These are phyloP conservation scores for Pammene aurita DNA, from an alignment of 2,888 invertebrate genomes.

Conservation along the genomic window DNA sequence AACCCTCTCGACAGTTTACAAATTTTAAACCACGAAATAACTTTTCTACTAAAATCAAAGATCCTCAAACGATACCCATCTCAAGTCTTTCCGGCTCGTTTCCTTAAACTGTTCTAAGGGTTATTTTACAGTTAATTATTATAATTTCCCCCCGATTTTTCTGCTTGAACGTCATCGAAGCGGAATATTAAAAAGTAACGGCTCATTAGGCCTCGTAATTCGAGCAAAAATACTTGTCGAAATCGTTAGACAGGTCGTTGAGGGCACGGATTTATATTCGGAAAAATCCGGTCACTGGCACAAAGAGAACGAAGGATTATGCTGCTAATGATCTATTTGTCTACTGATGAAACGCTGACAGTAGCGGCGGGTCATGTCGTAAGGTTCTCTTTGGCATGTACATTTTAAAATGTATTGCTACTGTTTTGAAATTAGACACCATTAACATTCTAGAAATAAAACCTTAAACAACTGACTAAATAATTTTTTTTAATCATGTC, in stretches of 20 bases:
- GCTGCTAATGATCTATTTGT: conserved; percentile 9
- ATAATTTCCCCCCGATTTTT: conserved; percentile 36
- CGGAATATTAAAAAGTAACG: conserved; percentile 47
- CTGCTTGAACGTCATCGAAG: conserved; percentile 24
- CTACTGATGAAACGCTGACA: too few species aligned
- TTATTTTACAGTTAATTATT: conserved; percentile 41
- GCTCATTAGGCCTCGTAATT: conserved; percentile 45
- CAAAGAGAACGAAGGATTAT: background rate
- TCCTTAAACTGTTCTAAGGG: conserved; percentile 33
- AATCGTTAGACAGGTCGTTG: conserved; percentile 29
- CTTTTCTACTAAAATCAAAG: conserved; percentile 13
- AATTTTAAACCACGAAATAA: background rate
- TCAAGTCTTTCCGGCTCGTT: conserved; percentile 28
- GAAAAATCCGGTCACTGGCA: background rate
- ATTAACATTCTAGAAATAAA: too few species aligned
- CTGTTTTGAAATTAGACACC: too few species aligned
- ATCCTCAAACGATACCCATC: conserved; percentile 7
- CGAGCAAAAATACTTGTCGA: conserved; percentile 43
- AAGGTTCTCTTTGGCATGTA: too few species aligned
- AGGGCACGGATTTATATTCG: conserved; percentile 13
- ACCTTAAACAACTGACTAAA: too few species aligned
- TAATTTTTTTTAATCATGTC: too few species aligned
- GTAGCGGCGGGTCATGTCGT: too few species aligned
- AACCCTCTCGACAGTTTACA: too few species aligned
- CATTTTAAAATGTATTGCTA: too few species aligned